phyloP scores from a whole-genome alignment of 2,113 vertebrate genomes.

The Zootoca vivipara region DNA sequence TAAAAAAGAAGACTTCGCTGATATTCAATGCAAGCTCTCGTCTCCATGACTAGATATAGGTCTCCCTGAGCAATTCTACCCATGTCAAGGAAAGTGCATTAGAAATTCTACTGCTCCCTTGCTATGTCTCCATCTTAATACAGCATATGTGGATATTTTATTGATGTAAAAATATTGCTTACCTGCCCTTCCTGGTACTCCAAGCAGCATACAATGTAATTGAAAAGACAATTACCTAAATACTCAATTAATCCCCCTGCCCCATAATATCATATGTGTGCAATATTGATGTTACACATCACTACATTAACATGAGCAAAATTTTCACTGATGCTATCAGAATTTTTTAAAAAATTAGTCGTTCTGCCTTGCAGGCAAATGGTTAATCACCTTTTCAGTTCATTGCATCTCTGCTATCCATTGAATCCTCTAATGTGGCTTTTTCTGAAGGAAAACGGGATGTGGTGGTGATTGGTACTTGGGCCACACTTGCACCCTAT shows the following conservation, averaged over 20 bases:
- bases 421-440: background rate
- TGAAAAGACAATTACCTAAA: background rate
- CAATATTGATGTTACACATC: background rate
- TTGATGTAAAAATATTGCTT: background rate
- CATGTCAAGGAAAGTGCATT: background rate
- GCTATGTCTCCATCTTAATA: background rate
- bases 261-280: too few species aligned
- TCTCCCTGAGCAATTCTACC: background rate
- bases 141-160: background rate
- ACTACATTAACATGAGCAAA: background rate
- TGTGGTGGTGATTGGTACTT: background rate
- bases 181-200: background rate
- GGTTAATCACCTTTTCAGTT: background rate
- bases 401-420: too few species aligned
- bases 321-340: background rate
- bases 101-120: background rate
- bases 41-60: background rate
- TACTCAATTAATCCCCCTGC: background rate
- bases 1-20: background rate
- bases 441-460: background rate
- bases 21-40: background rate
- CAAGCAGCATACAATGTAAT: background rate
- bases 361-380: background rate
- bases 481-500: background rate
- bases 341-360: background rate